Evolutionary conservation across 2,797 vertebrate genomes (phyloP), one percentile per base, ranked within the genome.

Genomic region (Erethizon dorsatum): DNA sequence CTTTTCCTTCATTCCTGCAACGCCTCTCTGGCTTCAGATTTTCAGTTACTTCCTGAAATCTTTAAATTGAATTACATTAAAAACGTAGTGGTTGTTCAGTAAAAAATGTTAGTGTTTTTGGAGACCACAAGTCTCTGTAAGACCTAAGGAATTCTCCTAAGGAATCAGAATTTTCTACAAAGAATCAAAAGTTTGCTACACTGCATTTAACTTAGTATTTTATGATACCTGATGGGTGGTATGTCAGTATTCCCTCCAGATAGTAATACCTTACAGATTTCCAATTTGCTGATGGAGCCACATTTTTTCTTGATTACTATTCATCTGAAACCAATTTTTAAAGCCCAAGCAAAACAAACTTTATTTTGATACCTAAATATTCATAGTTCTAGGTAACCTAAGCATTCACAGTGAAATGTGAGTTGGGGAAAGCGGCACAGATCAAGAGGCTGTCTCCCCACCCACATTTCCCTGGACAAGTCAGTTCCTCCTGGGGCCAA

Each of bases 161-260:
- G 26, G 80, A 91, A 79, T 41, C 69, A 97, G 91, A 91, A 80
- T 93, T 98, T 94, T 92, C 88, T 87, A 18, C n/a, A 84, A 91
- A 88, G 59, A 75, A 52, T 67, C 9, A 65, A 65, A 79, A 78
- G 26, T 18, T 92, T 95, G n/a, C 73, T 83, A 31, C 12, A 95
- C 11, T 93, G 61, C 61, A 22, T 93, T 93, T 79, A 91, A 92
- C 61, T 88, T 45, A 45, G 13, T 56, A 33, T 83, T 96, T 97
- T 79, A 63, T 67, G 71, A 75, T 71, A 83, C 15, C 41, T 86
- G 80, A 57, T 77, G 79, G 96, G 12, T 85, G 84, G 37, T n/a
- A 61, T 88, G 50, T 69, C 24, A 90, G 9, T 59, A 37, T 59
- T 88, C 37, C 79, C 86, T 88, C 82, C 61, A 93, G 41, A 90